phyloP scores from a whole-genome alignment of 2,888 invertebrate genomes.

The Chrysolina haemoptera region DNA sequence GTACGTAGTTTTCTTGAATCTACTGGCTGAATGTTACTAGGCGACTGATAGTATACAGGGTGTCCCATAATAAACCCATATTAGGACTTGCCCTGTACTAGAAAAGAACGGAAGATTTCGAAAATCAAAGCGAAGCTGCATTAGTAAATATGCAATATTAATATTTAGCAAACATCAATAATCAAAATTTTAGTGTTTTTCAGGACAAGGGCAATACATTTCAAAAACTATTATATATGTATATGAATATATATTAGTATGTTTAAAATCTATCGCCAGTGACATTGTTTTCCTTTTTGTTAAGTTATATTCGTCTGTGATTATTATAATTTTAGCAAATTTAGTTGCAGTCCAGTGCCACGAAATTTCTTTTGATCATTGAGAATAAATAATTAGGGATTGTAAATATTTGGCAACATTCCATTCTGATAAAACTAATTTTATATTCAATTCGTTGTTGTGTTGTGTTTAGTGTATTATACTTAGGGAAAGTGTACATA shows the following conservation, averaged over 20 bases:
- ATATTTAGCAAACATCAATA: conserved; percentile 48
- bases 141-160: conserved; percentile 50
- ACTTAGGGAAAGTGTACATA: conserved; percentile 67
- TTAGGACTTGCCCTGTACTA: conserved; percentile 26
- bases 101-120: conserved; percentile 37
- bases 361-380: conserved; percentile 54
- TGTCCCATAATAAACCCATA: background rate
- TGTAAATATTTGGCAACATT: conserved; percentile 57
- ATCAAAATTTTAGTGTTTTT: conserved; percentile 52
- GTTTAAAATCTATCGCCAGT: conserved; percentile 30
- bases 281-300: conserved; percentile 43
- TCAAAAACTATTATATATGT: conserved; percentile 34
- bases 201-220: conserved; percentile 50
- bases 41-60: conserved; percentile 1
- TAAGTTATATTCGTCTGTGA: conserved; percentile 49
- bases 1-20: background rate
- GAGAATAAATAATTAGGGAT: conserved; percentile 48
- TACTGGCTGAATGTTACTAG: background rate
- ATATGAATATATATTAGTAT: background rate
- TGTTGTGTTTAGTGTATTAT: conserved; percentile 68
- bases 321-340: conserved; percentile 49
- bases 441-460: conserved; percentile 66
- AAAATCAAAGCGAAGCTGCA: conserved; percentile 47
- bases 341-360: conserved; percentile 55
- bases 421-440: conserved; percentile 66